phyloP scores from a whole-genome alignment of 2,888 invertebrate genomes.

The Brenthis hecate region DNA sequence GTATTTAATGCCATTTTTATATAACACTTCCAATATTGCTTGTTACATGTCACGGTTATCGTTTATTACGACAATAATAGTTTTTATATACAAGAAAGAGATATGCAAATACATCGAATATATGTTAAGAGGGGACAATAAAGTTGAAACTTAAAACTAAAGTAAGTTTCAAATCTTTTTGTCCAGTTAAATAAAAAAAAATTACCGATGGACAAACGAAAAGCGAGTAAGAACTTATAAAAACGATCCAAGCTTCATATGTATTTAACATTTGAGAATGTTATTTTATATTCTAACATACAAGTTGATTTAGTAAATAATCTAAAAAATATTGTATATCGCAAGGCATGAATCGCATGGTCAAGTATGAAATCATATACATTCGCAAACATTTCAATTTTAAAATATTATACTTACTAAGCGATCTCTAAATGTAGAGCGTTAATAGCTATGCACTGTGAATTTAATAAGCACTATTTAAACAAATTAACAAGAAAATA shows the following conservation, averaged over 20 bases:
- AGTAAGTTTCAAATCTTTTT: no score
- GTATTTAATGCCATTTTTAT: conserved; percentile 17
- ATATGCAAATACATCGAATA: no score
- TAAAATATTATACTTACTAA: not conserved
- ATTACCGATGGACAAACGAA: no score
- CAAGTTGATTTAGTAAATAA: no score
- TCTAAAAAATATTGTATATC: not conserved
- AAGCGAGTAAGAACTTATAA: no score
- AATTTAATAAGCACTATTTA: not conserved
- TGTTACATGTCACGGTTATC: conserved; percentile 22
- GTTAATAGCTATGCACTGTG: not conserved
- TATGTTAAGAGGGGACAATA: no score
- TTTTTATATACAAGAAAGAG: conserved; percentile 1
- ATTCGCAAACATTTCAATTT: conserved; percentile 3
- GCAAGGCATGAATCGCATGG: not conserved
- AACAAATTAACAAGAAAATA: conserved; percentile 11
- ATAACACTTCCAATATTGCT: conserved; percentile 4
- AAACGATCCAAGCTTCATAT: no score
- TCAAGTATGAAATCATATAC: not conserved
- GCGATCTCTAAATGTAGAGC: not conserved
- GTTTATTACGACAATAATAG: conserved; percentile 21
- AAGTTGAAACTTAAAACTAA: no score
- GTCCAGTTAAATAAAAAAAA: no score
- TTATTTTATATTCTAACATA: no score
- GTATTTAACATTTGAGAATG: no score